Conservation (phyloP, 2,888 invertebrate species). For the Mythimna pallens region DNA sequence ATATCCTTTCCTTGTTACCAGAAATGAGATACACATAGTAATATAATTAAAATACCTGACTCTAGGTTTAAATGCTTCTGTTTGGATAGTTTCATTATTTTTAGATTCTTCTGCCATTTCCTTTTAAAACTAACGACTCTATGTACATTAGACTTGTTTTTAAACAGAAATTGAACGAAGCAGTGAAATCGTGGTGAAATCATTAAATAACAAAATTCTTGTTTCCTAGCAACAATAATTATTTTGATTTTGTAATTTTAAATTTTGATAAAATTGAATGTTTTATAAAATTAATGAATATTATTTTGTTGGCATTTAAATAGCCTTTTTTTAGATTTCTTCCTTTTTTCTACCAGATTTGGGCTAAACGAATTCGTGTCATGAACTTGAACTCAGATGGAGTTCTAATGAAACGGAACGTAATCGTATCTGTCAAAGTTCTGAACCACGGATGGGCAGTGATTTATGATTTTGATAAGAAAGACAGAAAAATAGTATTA, state of each 20-base stretch:
- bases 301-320: not conserved
- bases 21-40: not conserved
- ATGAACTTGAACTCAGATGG: not conserved
- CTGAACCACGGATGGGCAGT: slow-evolving; percentile 72
- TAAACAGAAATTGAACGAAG: not conserved
- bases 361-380: not conserved
- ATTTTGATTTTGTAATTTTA: too few relatives aligned
- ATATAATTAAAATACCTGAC: slow-evolving; percentile 8
- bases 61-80: slow-evolving; percentile 13
- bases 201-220: slow-evolving; percentile 4
- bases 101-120: slow-evolving; percentile 26
- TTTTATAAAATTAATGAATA: not conserved
- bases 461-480: slow-evolving; percentile 74
- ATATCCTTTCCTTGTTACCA: not conserved
- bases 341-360: not conserved
- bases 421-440: slow-evolving; percentile 69
- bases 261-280: not conserved
- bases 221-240: slow-evolving; percentile 46
- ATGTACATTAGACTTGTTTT: not conserved
- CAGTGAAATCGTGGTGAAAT: not conserved
- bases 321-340: not conserved
- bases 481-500: slow-evolving; percentile 68
- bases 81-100: not conserved
- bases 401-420: slow-evolving; percentile 40
- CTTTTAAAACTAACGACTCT: not conserved